Evolutionary conservation across 35 echinoderm and acorn worm species (phyloP).

Genomic region (Antedon bifida): DNA sequence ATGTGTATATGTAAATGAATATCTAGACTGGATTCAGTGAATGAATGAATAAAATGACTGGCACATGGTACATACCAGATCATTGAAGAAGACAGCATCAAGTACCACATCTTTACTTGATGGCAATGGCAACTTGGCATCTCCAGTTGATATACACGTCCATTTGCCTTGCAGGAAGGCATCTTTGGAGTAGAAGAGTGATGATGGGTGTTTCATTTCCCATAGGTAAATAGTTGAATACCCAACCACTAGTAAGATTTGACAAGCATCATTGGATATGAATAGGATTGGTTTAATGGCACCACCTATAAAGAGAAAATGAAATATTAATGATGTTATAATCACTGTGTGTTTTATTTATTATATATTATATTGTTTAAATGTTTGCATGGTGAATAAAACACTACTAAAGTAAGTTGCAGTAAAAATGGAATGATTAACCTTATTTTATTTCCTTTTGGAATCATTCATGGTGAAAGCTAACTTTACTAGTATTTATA

Average conservation of each 20-base stretch:
- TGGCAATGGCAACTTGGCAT: neutral
- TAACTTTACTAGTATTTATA: too few species aligned
- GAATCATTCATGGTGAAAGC: too few species aligned
- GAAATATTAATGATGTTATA: too few species aligned
- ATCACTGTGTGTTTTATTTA: too few species aligned
- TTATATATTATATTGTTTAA: too few species aligned
- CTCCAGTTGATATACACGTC: neutral
- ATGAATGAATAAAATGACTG: too few species aligned
- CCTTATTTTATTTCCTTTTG: too few species aligned
- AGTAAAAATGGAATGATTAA: too few species aligned
- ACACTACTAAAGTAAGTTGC: too few species aligned
- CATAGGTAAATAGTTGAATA: neutral
- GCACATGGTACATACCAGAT: neutral
- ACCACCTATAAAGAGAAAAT: neutral
- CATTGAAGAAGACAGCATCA: slow-evolving; percentile 2
- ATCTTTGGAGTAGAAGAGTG: neutral
- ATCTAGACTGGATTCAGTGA: too few species aligned
- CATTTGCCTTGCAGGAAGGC: neutral
- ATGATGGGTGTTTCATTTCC: neutral
- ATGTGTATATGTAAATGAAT: too few species aligned
- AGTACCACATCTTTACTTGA: neutral
- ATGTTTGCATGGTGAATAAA: too few species aligned
- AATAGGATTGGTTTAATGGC: neutral
- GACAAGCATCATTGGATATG: neutral
- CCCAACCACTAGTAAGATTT: slow-evolving; percentile 1